Conservation (phyloP, 2,888 invertebrate species). For the Nematopogon swammerdamellus region DNA sequence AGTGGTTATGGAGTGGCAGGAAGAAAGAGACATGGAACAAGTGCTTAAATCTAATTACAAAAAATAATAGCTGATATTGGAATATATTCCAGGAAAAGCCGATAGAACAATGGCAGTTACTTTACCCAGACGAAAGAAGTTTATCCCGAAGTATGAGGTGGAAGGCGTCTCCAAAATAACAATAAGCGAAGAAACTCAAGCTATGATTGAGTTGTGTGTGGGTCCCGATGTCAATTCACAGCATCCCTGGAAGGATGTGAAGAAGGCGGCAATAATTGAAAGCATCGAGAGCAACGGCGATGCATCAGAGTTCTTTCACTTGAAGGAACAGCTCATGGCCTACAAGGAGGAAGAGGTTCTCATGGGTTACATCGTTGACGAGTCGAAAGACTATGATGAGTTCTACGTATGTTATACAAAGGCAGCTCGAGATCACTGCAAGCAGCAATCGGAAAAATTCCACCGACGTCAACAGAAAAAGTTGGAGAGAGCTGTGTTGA, state of each 20-base stretch:
- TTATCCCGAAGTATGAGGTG: conserved; percentile 48
- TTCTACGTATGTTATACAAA: conserved; percentile 65
- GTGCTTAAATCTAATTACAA: too few species aligned
- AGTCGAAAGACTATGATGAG: conserved; percentile 59
- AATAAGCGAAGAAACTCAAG: conserved; percentile 57
- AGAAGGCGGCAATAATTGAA: conserved; percentile 60
- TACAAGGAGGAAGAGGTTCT: conserved; percentile 45
- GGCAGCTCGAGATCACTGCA: conserved; percentile 52
- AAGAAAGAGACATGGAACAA: too few species aligned
- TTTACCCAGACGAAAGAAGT: conserved; percentile 33
- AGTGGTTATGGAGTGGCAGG: too few species aligned
- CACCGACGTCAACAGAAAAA: conserved; percentile 57
- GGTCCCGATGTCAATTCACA: conserved; percentile 69
- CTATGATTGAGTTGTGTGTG: conserved; percentile 60
- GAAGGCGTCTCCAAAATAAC: conserved; percentile 54
- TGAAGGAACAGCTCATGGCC: conserved; percentile 33
- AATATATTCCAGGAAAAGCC: neutral
- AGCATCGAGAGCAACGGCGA: conserved; percentile 57
- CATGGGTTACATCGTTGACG: conserved; percentile 65
- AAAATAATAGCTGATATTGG: too few species aligned
- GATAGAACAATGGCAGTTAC: neutral
- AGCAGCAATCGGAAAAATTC: conserved; percentile 44
- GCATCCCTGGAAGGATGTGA: conserved; percentile 68
- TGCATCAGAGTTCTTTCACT: conserved; percentile 34
- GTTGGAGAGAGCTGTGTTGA: conserved; percentile 54